phyloP scores from a whole-genome alignment of 2,113 vertebrate genomes.

The Mirza zaza region DNA sequence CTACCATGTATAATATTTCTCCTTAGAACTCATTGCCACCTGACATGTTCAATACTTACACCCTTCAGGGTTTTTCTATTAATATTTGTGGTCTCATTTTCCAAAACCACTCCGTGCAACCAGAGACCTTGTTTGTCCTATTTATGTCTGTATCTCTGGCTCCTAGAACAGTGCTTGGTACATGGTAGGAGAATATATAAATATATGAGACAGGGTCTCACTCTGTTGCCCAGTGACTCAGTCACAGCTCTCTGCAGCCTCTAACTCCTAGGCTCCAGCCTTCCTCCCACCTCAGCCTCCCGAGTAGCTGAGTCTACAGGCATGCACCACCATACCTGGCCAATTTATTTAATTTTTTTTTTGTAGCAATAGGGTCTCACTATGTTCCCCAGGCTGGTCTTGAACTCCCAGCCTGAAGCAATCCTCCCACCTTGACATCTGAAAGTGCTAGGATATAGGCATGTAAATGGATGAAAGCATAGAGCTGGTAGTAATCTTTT shows the following conservation, averaged over 20 bases:
- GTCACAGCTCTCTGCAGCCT: too few relatives aligned
- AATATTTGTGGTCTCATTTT: background rate
- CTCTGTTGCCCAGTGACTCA: too few relatives aligned
- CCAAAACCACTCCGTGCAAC: background rate
- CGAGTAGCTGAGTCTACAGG: too few relatives aligned
- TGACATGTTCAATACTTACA: background rate
- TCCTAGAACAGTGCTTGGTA: background rate
- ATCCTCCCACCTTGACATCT: too few relatives aligned
- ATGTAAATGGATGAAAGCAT: background rate
- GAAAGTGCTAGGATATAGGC: too few relatives aligned
- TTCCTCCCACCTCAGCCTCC: too few relatives aligned
- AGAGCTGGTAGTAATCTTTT: background rate
- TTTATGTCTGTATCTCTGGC: background rate
- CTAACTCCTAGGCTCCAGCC: too few relatives aligned
- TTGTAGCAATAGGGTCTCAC: too few relatives aligned
- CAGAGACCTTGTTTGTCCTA: background rate
- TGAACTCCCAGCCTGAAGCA: too few relatives aligned
- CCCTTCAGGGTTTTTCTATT: background rate
- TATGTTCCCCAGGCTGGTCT: too few relatives aligned
- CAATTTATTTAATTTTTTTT: background rate
- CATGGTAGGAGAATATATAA: background rate
- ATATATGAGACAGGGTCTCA: too few relatives aligned
- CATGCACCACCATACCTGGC: too few relatives aligned
- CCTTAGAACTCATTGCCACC: background rate
- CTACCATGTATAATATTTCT: background rate